Conservation (phyloP, 2,797 vertebrate genomes). For the Botia almorhae region DNA sequence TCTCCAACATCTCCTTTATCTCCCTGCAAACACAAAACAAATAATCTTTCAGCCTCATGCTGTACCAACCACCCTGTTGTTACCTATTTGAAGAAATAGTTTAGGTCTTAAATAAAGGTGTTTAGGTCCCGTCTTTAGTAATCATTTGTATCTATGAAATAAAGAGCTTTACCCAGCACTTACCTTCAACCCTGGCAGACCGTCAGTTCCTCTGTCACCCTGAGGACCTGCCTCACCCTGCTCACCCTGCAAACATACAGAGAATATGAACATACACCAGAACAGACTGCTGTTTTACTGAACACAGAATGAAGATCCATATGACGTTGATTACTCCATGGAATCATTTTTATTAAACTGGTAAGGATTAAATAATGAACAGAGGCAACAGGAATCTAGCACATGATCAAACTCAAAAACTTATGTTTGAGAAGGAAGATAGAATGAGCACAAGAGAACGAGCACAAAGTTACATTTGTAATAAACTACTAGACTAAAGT, state of each 20-base stretch:
- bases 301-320: conserved; percentile 11
- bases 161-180: neutral
- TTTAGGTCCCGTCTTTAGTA: neutral
- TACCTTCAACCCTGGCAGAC: conserved; percentile 78
- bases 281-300: neutral
- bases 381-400: conserved; percentile 2
- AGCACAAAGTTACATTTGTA: neutral
- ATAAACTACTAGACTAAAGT: neutral
- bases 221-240: conserved; percentile 68
- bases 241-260: conserved; percentile 73
- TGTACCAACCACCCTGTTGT: neutral
- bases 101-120: too few relatives aligned
- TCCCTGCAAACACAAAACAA: conserved; percentile 53
- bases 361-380: conserved; percentile 14
- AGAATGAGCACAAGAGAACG: too few relatives aligned
- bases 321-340: conserved; percentile 20
- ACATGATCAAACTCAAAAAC: conserved; percentile 7
- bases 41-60: neutral
- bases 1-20: conserved; percentile 64
- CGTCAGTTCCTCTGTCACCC: conserved; percentile 74
- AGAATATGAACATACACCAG: conserved; percentile 3
- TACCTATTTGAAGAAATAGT: neutral
- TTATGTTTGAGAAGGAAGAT: neutral
- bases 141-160: neutral
- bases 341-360: conserved; percentile 29